phyloP scores from a whole-genome alignment of 1,140 invertebrate genomes.

The Drosophila murphyi region DNA sequence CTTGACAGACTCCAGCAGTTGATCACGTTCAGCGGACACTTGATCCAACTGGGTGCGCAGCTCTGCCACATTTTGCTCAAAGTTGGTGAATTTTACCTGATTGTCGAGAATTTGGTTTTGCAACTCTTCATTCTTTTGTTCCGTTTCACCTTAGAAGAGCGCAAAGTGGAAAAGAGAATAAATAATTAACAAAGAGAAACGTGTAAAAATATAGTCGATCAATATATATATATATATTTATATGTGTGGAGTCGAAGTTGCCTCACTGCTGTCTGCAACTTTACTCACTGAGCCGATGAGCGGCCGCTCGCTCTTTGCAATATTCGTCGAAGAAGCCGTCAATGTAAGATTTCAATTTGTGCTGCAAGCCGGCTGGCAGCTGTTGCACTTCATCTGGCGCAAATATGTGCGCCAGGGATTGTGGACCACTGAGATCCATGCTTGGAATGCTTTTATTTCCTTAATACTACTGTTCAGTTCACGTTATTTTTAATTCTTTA shows the following conservation, averaged over 20 bases:
- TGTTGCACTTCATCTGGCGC: slow-evolving; percentile 54
- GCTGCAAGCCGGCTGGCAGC: slow-evolving; percentile 52
- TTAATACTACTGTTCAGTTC: background rate
- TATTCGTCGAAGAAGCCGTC: slow-evolving; percentile 63
- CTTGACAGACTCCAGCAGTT: slow-evolving; percentile 87
- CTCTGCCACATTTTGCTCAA: slow-evolving; percentile 87
- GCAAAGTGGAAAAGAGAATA: background rate
- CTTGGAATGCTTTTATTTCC: slow-evolving; percentile 18
- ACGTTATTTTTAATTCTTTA: background rate
- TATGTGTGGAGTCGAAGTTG: background rate
- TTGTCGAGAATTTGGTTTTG: slow-evolving; percentile 88
- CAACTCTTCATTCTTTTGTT: slow-evolving; percentile 86
- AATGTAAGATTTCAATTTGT: slow-evolving; percentile 86
- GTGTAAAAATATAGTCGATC: background rate
- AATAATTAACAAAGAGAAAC: background rate
- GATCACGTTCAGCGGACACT: slow-evolving; percentile 87
- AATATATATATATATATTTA: background rate
- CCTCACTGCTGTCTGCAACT: background rate
- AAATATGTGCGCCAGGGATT: slow-evolving; percentile 53
- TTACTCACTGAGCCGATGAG: slow-evolving; percentile 59
- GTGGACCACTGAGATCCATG: slow-evolving; percentile 54
- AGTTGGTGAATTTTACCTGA: slow-evolving; percentile 87
- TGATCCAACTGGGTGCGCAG: slow-evolving; percentile 87
- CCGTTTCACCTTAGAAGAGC: slow-evolving; percentile 84
- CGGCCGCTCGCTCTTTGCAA: slow-evolving; percentile 44